These are phyloP conservation scores for Drosophila rubida DNA, from an alignment of 2,888 invertebrate species.

Conservation along the genomic window DNA sequence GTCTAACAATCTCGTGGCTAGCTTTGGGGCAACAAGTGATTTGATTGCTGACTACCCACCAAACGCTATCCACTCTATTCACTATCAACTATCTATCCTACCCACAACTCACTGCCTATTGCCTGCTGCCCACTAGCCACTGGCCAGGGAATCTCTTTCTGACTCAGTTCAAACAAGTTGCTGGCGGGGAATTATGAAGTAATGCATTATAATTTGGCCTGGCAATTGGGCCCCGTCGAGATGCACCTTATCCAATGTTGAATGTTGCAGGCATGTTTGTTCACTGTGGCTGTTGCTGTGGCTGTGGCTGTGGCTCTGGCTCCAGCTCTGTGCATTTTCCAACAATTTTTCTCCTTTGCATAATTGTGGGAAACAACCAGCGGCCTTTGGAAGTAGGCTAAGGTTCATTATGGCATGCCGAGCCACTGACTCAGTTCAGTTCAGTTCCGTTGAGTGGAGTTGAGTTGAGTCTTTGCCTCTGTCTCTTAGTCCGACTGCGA, in stretches of 20 bases:
- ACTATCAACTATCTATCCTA: constrained; percentile 1
- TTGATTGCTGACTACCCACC: constrained; percentile 58
- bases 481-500: constrained; percentile 9
- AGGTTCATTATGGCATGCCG: constrained; percentile 79
- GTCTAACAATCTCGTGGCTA: constrained; percentile 56
- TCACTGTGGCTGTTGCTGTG: constrained; percentile 41
- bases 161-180: constrained; percentile 79
- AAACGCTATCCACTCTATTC: constrained; percentile 5
- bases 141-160: constrained; percentile 58
- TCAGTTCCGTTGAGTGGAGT: constrained; percentile 8
- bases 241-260: constrained; percentile 72
- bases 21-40: constrained; percentile 82
- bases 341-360: constrained; percentile 67
- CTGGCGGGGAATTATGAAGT: constrained; percentile 79
- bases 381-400: constrained; percentile 78
- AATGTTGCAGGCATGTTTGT: constrained; percentile 66
- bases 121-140: constrained; percentile 32
- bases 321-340: constrained; percentile 39
- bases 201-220: constrained; percentile 78
- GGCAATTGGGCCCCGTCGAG: constrained; percentile 61
- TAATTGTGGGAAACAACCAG: constrained; percentile 80
- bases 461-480: neutral
- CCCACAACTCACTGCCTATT: constrained; percentile 2
- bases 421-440: constrained; percentile 68
- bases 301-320: too few species aligned